Conservation (phyloP, 2,888 invertebrate genomes). For the Athetis lepigone region DNA sequence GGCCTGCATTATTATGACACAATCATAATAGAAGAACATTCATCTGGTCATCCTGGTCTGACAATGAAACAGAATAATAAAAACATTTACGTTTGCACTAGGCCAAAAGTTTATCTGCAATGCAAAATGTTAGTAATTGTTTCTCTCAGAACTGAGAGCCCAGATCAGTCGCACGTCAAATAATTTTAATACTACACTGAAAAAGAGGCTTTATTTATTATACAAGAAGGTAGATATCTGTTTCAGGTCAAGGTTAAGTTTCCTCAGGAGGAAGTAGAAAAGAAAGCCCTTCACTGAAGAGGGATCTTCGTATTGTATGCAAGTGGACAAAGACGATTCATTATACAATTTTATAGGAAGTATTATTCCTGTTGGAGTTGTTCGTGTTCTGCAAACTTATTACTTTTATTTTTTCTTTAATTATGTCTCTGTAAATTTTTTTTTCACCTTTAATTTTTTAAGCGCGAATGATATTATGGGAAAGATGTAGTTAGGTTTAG, state of each 20-base stretch:
- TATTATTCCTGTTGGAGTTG: constrained; percentile 26
- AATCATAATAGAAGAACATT: background rate
- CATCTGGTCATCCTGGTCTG: too few relatives aligned
- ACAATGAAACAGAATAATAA: background rate
- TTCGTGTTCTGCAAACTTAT: background rate
- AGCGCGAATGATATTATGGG: too few relatives aligned
- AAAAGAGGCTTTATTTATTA: constrained; percentile 1
- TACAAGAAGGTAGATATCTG: constrained; percentile 8
- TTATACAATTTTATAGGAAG: constrained; percentile 30
- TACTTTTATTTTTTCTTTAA: background rate
- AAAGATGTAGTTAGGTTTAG: too few relatives aligned
- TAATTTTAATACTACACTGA: background rate
- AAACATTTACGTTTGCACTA: background rate
- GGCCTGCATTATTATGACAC: background rate
- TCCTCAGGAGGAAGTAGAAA: constrained; percentile 26
- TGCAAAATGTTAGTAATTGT: too few relatives aligned
- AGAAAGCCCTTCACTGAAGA: constrained; percentile 37
- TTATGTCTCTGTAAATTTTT: background rate
- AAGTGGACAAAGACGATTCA: constrained; percentile 48
- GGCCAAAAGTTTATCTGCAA: background rate
- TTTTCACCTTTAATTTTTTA: background rate
- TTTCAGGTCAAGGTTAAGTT: constrained; percentile 38
- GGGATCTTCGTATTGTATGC: constrained; percentile 45
- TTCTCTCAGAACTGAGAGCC: background rate
- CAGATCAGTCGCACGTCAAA: background rate